Conservation (phyloP, 2,888 invertebrate genomes). For the Deroplatys truncata region DNA sequence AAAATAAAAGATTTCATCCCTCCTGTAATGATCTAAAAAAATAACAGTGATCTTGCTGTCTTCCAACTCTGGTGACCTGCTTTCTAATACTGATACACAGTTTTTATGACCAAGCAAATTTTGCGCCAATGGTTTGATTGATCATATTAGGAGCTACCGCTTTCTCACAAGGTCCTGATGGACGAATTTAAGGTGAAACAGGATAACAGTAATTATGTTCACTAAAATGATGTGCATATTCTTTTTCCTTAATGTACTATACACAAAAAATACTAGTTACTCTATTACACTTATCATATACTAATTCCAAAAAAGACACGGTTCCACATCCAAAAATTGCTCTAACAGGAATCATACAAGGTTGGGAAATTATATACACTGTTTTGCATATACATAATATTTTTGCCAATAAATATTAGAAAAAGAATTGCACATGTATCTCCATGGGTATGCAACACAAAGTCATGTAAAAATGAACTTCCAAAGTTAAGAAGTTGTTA, state of each 20-base stretch:
- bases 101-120: not conserved
- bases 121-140: not conserved
- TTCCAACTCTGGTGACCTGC: not conserved
- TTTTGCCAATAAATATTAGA: slow-evolving; percentile 32
- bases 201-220: slow-evolving; percentile 14
- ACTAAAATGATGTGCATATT: slow-evolving; percentile 28
- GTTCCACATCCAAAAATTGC: slow-evolving; percentile 21
- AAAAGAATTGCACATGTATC: slow-evolving; percentile 33
- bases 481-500: slow-evolving; percentile 22
- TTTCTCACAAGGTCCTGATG: slow-evolving; percentile 8
- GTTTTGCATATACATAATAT: slow-evolving; percentile 26
- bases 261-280: slow-evolving; percentile 21
- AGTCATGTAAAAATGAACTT: slow-evolving; percentile 27
- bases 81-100: slow-evolving; percentile 20
- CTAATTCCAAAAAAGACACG: slow-evolving; percentile 23
- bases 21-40: slow-evolving; percentile 20
- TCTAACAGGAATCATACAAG: slow-evolving; percentile 15
- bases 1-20: slow-evolving; percentile 23
- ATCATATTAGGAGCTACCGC: not conserved
- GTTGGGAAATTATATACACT: slow-evolving; percentile 19
- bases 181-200: slow-evolving; percentile 20
- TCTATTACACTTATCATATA: slow-evolving; percentile 19
- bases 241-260: slow-evolving; percentile 24
- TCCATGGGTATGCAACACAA: slow-evolving; percentile 27
- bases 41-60: slow-evolving; percentile 20